Evolutionary conservation across 2,888 invertebrate species (phyloP), one percentile per base, ranked within the genome.

Genomic region (Spodoptera exigua): DNA sequence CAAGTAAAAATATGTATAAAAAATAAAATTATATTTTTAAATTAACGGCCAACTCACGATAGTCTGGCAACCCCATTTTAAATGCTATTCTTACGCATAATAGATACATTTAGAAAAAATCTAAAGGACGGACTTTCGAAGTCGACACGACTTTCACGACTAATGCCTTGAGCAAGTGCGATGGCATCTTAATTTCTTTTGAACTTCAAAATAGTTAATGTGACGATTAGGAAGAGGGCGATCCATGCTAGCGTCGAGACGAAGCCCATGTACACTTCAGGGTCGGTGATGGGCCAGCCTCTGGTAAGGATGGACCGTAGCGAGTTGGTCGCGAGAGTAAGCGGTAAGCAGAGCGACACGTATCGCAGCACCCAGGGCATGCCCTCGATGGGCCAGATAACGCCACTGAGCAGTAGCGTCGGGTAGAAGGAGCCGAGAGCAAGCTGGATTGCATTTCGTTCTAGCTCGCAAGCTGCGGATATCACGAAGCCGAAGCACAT

Each of bases 401-500:
- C 98, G 56, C 99, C 99, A 79, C 98, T 98, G 45, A 99, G 95
- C 58, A 99, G 93, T 16, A 99, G 95, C 14, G 98, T 98, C 16
- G 99, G 99, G 92, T 99, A 99, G 94, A 99, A 98, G 43, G 98
- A 98, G 45, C 99, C 99, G 14, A 99, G 95, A 0, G 99, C 98
- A 70, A 98, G 91, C 83, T 99, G 98, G 85, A 99, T 98, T 39
- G 99, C 98, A 91, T 98, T 98, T 46, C 98, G 95, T 88, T 99
- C 99, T 68, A 98, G 94, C 85, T 98, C 98, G 92, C 98, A 98
- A 37, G 98, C 96, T 0, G 98, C 97, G 0, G 98, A 98, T 80
- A 99, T 98, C 45, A 99, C 97, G 90, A 99, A 98, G 59, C 99
- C 99, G 92, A 98, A 98, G 85, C 98, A 98, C 99, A 99, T 99